phyloP scores from a whole-genome alignment of 2,113 vertebrate species.

The Pyrgilauda ruficollis region DNA sequence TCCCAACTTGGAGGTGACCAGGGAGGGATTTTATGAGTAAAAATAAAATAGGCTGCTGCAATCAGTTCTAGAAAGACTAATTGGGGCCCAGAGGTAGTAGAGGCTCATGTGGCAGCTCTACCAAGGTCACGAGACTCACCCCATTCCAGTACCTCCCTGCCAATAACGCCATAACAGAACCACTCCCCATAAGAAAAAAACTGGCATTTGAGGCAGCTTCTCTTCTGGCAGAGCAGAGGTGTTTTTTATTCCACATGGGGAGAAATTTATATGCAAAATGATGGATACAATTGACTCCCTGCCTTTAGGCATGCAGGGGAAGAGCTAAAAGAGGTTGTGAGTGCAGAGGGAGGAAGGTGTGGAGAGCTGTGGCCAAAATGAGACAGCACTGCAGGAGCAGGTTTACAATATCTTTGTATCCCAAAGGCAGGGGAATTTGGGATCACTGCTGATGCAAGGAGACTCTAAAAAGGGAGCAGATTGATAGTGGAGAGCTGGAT shows the following conservation, averaged over 20 bases:
- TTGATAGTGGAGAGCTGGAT: accelerated
- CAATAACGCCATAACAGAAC: neutral
- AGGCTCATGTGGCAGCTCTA: neutral
- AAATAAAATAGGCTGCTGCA: neutral
- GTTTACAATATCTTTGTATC: neutral
- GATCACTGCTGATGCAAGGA: neutral
- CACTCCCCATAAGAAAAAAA: neutral
- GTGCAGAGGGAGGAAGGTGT: neutral
- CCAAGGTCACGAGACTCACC: neutral
- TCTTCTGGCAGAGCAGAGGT: neutral
- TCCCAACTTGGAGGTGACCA: neutral
- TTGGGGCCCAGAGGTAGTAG: neutral
- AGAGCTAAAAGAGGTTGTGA: neutral
- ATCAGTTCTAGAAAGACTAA: neutral
- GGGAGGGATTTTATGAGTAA: neutral
- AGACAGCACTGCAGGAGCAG: neutral
- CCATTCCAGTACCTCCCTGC: neutral
- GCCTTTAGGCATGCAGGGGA: neutral
- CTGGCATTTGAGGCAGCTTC: neutral
- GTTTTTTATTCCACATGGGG: neutral
- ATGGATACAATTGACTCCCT: neutral
- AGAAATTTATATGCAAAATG: neutral
- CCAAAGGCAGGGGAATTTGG: neutral
- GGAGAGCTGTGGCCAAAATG: neutral
- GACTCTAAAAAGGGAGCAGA: too few relatives aligned